These are phyloP conservation scores for Zelleria hepariella DNA, from an alignment of 2,888 invertebrate genomes.

Conservation along the genomic window DNA sequence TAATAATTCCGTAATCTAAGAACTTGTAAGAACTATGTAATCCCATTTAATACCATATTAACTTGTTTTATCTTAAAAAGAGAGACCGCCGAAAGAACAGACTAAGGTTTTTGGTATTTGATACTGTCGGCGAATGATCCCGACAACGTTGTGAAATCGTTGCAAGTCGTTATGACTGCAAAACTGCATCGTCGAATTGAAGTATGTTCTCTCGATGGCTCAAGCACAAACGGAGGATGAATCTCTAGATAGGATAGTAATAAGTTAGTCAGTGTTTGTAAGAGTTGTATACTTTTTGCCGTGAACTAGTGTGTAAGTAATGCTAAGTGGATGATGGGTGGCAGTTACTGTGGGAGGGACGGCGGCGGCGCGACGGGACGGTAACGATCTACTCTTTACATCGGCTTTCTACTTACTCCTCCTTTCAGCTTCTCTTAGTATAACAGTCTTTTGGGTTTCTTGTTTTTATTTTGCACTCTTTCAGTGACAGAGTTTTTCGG, in stretches of 20 bases:
- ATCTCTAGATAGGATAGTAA: background rate
- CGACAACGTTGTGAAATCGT: too few species aligned
- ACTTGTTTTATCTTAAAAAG: too few species aligned
- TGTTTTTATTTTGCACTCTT: background rate
- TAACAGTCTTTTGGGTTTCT: background rate
- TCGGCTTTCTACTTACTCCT: background rate
- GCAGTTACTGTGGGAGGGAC: background rate
- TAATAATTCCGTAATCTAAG: background rate
- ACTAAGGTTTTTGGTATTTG: too few species aligned
- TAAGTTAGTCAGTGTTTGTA: background rate
- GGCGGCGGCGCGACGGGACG: background rate
- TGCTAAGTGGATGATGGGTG: background rate
- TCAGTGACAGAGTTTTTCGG: background rate
- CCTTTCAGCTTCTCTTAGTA: background rate
- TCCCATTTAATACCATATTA: background rate
- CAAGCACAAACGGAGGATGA: too few species aligned
- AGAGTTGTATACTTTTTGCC: background rate
- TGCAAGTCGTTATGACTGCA: too few species aligned
- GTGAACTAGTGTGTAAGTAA: background rate
- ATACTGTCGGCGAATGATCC: too few species aligned
- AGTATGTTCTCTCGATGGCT: background rate
- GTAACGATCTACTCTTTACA: background rate
- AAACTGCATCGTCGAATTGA: background rate
- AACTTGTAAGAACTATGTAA: background rate
- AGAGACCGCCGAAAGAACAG: too few species aligned